Base-by-base conservation (phyloP, 1,140 invertebrate species). In the Battus philenor region DNA sequence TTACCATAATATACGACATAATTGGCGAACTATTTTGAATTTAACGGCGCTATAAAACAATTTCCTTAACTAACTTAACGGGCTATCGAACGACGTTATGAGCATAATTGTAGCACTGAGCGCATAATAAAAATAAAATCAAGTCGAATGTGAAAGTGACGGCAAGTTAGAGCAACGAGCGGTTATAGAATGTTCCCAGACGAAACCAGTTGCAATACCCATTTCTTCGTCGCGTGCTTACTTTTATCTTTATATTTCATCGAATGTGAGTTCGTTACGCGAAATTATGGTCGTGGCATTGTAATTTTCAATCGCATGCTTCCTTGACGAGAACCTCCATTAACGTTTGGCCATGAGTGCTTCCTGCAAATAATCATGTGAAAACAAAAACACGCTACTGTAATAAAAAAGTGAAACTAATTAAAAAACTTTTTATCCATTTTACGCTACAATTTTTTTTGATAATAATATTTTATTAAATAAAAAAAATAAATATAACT, bases 201-300 rank as follows among this genome's bases (percentile, higher is more conserved):
- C 24, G 26, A 13, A 24, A 44, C 27, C 16, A 31, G 11, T 30
- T 12, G 27, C 12, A 10, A 7, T 11, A 32, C 48, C 44, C 50
- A 34, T 47, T 44, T 15, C 55, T 41, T 15, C 64, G 62, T 75
- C 59, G 71, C 67, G 67, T 73, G 71, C 50, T 54, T 44, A 38
- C 47, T 50, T 41, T 54, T 60, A 61, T 63, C 57, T 49, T 50
- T 45, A 32, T 50, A 46, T 48, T 61, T 54, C 54, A 59, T 65
- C 41, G 52, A 59, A 62, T 68, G 62, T 59, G 50, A 69, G 69
- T 68, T 74, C 64, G 68, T 75, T 74, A 75, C 50, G 43, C 54
- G 59, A 75, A 78, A 75, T 78, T 78, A 72, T 64, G 62, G 69
- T 71, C 48, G 55, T 72, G 69, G 58, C 47, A 24, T 43, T 36